Conservation (phyloP, 2,888 invertebrate species). For the Thumatha senex region DNA sequence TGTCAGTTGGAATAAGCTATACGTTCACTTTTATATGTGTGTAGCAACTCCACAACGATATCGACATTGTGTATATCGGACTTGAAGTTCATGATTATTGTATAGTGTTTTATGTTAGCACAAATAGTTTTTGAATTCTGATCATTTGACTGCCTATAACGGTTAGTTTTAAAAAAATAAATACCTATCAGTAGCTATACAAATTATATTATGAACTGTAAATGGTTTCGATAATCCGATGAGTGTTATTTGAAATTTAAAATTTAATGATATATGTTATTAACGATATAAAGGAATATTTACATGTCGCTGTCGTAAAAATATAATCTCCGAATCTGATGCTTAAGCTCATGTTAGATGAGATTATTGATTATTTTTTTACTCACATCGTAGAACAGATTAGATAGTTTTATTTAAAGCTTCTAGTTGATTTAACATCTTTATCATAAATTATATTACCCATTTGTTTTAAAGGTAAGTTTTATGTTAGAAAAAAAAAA, state of each 20-base stretch:
- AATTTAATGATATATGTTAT: conserved; percentile 20
- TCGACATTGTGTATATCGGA: too few species aligned
- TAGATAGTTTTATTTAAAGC: neutral
- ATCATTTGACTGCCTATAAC: neutral
- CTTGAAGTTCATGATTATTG: too few species aligned
- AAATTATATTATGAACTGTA: conserved; percentile 25
- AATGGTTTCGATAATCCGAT: conserved; percentile 24
- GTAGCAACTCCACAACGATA: too few species aligned
- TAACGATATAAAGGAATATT: conserved; percentile 27
- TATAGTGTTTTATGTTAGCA: too few species aligned
- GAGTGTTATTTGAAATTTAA: conserved; percentile 37
- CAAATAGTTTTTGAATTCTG: too few species aligned
- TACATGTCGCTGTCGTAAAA: conserved; percentile 31
- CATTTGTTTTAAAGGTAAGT: too few species aligned
- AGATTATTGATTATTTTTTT: conserved; percentile 14
- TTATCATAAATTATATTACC: neutral
- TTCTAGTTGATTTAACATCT: neutral
- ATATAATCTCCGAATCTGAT: conserved; percentile 11
- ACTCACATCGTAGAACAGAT: neutral
- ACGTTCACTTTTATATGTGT: too few species aligned
- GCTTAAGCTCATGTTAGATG: conserved; percentile 10
- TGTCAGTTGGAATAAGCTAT: too few species aligned
- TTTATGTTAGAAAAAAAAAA: too few species aligned
- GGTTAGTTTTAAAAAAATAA: neutral
- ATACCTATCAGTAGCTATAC: neutral